A percentile compares a stretch with the other conserved stretches of the same genome.
Evolutionary conservation across 2,113 vertebrate species (phyloP).

Genomic region (Dicaeum eximium): DNA sequence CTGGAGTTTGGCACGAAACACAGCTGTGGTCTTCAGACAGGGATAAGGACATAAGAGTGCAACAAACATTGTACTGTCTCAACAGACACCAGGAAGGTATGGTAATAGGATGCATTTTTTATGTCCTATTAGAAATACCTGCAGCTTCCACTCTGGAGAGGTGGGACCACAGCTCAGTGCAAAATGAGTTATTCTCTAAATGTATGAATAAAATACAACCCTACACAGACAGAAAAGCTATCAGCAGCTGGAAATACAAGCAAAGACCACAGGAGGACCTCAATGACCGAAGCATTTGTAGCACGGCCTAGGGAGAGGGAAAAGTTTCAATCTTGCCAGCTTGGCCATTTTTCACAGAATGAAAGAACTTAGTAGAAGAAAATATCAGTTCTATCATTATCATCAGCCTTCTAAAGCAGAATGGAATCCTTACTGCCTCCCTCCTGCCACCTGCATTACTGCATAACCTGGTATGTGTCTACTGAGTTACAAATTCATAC

Average conservation of each 20-base stretch:
- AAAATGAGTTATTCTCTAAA: neutral
- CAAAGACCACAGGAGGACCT: neutral
- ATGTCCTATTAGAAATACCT: neutral
- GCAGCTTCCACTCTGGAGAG: neutral
- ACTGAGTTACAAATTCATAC: neutral
- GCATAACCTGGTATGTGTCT: neutral
- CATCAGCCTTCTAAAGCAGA: neutral
- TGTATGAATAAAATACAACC: neutral
- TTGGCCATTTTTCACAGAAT: neutral
- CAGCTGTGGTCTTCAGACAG: accelerated
- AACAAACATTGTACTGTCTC: neutral
- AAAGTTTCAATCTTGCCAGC: neutral
- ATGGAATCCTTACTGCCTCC: neutral
- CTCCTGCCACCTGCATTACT: neutral
- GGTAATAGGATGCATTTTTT: neutral
- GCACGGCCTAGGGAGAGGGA: neutral
- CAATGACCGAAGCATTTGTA: neutral
- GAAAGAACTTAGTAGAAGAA: neutral
- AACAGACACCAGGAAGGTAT: neutral
- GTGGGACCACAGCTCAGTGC: neutral
- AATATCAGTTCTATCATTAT: neutral
- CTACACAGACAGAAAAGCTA: neutral
- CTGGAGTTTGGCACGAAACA: neutral
- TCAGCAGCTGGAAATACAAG: neutral
- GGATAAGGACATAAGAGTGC: neutral